Percentiles rank a stretch among this genome's conserved stretches.
Conservation (phyloP, 2,797 vertebrate genomes). For the Rhynchotus rufescens region DNA sequence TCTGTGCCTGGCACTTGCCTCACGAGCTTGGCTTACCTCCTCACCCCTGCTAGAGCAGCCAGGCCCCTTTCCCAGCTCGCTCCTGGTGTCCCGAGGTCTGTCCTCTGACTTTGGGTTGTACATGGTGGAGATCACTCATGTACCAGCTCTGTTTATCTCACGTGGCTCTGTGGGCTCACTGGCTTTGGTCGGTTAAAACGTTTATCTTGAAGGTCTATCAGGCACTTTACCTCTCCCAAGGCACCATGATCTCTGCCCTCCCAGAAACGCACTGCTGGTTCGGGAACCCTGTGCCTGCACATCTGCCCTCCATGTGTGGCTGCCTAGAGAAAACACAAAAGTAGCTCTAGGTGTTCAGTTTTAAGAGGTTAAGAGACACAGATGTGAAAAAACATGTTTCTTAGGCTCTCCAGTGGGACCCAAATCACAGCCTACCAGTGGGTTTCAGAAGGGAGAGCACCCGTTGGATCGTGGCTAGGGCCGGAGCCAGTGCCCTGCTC, state of each 20-base stretch:
- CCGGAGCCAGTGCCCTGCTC: background rate
- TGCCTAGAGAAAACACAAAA: background rate
- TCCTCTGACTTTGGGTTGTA: background rate
- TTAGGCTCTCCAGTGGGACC: background rate
- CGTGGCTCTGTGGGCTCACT: background rate
- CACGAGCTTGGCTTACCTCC: too few relatives aligned
- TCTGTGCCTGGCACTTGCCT: background rate
- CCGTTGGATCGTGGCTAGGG: accelerated
- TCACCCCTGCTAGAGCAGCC: background rate
- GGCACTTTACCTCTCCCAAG: background rate
- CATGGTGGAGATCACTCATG: background rate
- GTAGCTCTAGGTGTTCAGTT: background rate
- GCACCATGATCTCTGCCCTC: too few relatives aligned
- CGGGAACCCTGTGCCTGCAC: background rate
- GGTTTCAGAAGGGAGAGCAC: background rate
- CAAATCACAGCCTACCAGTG: background rate
- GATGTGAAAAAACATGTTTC: background rate
- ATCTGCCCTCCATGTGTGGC: background rate
- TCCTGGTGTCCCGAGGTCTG: background rate
- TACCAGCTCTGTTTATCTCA: background rate
- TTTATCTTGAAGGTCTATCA: background rate
- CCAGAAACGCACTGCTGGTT: background rate
- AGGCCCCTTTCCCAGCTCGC: background rate
- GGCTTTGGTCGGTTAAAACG: background rate
- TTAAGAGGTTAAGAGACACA: background rate